A percentile compares a stretch with the other conserved stretches of the same genome.
Conservation (phyloP, 2,113 vertebrate genomes). For the Tychaedon coryphoeus region DNA sequence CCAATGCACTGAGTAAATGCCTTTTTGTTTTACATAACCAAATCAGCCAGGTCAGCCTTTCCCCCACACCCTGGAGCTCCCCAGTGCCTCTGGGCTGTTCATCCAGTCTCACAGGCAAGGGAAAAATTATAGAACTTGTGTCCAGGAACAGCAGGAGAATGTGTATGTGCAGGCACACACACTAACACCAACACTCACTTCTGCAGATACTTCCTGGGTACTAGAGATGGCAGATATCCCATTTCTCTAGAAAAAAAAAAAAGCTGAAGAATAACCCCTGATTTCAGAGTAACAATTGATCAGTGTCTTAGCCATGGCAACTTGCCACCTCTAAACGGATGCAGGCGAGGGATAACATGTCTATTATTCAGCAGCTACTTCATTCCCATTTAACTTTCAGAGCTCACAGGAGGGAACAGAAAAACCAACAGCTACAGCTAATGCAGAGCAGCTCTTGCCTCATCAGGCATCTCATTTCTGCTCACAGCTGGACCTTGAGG, state of each 20-base stretch:
- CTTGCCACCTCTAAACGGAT: background rate
- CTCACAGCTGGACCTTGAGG: background rate
- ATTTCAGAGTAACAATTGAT: background rate
- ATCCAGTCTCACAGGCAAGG: background rate
- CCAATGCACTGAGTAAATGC: background rate
- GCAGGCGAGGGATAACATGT: background rate
- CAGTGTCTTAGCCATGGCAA: background rate
- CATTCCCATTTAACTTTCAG: slow-evolving; percentile 6
- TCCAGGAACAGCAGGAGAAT: background rate
- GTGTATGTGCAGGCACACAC: background rate
- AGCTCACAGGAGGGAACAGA: slow-evolving; percentile 18
- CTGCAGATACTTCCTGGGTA: background rate
- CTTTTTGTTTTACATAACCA: background rate
- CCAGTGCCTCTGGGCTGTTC: background rate
- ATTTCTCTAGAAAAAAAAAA: background rate
- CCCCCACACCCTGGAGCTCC: background rate
- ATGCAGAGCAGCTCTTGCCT: slow-evolving; percentile 1
- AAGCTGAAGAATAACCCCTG: background rate
- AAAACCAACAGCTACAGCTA: background rate
- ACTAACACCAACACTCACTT: background rate
- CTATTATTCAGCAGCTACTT: background rate
- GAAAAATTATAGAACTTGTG: background rate
- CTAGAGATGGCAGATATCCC: background rate
- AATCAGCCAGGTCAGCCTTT: background rate
- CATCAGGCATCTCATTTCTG: background rate